These are phyloP conservation scores for Phortica magna DNA, from an alignment of 2,888 invertebrate species.

Conservation along the genomic window DNA sequence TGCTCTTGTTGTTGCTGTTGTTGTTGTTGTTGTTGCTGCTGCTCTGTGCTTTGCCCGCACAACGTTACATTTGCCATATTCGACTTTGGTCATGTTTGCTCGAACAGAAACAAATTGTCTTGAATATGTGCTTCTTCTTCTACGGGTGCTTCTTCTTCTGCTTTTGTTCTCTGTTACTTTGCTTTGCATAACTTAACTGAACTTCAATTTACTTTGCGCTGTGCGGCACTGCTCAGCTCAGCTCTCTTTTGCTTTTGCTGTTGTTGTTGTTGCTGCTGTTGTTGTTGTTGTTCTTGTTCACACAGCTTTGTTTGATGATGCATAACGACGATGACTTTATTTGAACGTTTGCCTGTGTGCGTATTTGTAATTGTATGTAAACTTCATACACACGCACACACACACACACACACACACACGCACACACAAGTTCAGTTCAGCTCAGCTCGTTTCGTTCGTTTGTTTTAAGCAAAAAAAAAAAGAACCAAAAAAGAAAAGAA, in stretches of 20 bases:
- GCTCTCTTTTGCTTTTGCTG: not conserved
- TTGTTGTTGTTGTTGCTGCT: not conserved
- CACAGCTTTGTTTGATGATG: not conserved
- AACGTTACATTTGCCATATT: not conserved
- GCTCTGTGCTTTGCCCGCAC: not conserved
- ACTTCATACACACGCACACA: conserved; percentile 16
- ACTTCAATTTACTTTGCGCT: not conserved
- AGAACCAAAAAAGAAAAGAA: not conserved
- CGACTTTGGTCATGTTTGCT: not conserved
- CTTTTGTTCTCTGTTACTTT: not conserved
- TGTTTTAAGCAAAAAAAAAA: conserved; percentile 7
- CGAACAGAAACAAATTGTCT: not conserved
- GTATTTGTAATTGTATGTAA: conserved; percentile 9
- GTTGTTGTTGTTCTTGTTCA: not conserved
- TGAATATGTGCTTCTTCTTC: not conserved
- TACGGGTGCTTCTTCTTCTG: not conserved
- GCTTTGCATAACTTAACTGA: not conserved
- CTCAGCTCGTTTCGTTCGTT: not conserved
- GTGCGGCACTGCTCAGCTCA: not conserved
- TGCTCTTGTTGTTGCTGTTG: not conserved
- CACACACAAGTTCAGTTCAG: not conserved
- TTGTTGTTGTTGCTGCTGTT: not conserved
- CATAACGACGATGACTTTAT: conserved; percentile 11
- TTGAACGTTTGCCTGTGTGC: conserved; percentile 1
- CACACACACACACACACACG: conserved; percentile 19